These are phyloP conservation scores for Gymnorhina tibicen DNA, from an alignment of 2,113 vertebrate species.

Conservation along the genomic window DNA sequence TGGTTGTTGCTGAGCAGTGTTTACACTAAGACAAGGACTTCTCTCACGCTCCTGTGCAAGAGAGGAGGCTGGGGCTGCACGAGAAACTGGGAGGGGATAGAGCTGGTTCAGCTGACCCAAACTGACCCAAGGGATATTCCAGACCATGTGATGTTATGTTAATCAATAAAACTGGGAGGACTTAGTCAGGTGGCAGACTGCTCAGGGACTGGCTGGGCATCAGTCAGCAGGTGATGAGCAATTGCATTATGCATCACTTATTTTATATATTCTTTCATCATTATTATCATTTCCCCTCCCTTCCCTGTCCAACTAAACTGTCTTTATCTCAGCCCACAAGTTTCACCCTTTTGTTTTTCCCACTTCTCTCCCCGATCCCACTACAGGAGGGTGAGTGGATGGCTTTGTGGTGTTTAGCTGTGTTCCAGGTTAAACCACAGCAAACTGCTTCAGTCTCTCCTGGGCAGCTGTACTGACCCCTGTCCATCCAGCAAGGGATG, in stretches of 20 bases:
- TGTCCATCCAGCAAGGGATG: neutral
- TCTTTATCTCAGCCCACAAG: neutral
- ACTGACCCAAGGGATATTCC: neutral
- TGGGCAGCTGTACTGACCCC: neutral
- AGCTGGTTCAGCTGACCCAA: neutral
- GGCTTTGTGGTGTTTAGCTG: neutral
- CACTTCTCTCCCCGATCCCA: neutral
- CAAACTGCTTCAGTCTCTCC: neutral
- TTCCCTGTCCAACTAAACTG: neutral
- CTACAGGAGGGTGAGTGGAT: fast-evolving
- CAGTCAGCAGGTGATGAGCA: neutral
- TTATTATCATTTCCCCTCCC: neutral
- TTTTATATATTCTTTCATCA: neutral
- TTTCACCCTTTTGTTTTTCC: neutral
- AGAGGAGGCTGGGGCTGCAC: neutral
- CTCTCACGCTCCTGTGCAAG: neutral
- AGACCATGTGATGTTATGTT: neutral
- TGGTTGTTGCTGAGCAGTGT: neutral
- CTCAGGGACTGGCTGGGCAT: neutral
- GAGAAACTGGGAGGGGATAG: neutral
- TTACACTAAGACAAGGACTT: neutral
- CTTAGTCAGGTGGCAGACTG: too few relatives aligned
- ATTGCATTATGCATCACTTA: neutral
- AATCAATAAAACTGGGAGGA: neutral
- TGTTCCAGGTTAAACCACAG: neutral